These are phyloP conservation scores for Anolis sagrei DNA, from an alignment of 2,113 vertebrate genomes.

Conservation along the genomic window DNA sequence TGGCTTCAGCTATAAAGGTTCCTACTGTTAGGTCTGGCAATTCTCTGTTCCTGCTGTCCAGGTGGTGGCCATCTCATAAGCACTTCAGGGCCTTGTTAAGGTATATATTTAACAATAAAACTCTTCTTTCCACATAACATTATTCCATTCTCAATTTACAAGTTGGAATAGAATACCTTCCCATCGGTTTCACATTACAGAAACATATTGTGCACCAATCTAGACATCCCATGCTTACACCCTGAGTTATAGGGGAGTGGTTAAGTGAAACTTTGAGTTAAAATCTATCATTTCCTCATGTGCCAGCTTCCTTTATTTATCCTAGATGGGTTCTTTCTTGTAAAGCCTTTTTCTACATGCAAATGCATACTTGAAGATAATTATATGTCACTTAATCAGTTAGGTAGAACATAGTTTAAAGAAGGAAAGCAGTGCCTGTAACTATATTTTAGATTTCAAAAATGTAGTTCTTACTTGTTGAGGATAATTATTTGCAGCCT, in stretches of 20 bases:
- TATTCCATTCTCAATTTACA: constrained; percentile 22
- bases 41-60: constrained; percentile 10
- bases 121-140: constrained; percentile 28
- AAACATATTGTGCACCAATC: not conserved
- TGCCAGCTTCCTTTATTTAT: not conserved
- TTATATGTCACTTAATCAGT: not conserved
- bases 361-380: not conserved
- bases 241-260: not conserved
- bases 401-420: not conserved
- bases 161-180: constrained; percentile 5
- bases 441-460: not conserved
- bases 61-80: constrained; percentile 24
- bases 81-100: constrained; percentile 35
- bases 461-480: not conserved
- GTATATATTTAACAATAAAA: constrained; percentile 35
- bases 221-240: not conserved
- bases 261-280: not conserved
- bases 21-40: constrained; percentile 17
- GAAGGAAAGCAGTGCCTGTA: not conserved
- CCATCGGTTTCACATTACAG: constrained; percentile 4
- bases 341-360: not conserved
- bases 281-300: not conserved
- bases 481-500: not conserved
- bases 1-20: constrained; percentile 13
- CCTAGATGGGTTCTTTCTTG: not conserved